Conservation (phyloP, 2,797 vertebrate species). For the Pyrocephalus nanus region DNA sequence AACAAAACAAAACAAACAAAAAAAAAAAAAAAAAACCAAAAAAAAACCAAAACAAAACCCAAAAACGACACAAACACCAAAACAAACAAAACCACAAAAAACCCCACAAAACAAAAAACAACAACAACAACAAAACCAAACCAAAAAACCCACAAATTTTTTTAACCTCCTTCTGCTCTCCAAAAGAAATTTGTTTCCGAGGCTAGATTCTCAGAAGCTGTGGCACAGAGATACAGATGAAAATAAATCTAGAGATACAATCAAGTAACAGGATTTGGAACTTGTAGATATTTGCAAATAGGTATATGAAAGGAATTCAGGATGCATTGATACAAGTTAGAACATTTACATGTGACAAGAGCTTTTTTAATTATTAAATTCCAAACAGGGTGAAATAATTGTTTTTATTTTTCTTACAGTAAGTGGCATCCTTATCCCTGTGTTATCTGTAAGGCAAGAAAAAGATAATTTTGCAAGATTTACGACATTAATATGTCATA, state of each 20-base stretch:
- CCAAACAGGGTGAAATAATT: background rate
- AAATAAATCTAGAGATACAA: background rate
- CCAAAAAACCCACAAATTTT: background rate
- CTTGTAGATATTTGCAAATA: background rate
- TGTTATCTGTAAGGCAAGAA: background rate
- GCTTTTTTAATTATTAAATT: background rate
- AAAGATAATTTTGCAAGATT: background rate
- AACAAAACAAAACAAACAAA: no score
- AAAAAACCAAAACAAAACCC: no score
- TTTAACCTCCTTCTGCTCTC: background rate
- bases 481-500: background rate
- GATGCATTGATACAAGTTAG: background rate
- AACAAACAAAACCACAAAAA: background rate
- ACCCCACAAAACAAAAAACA: no score
- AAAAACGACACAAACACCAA: no score
- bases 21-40: no score
- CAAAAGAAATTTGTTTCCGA: background rate
- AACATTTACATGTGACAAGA: background rate
- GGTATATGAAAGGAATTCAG: background rate
- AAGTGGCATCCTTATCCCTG: background rate
- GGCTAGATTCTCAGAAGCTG: background rate
- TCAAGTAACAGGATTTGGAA: background rate
- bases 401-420: background rate
- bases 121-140: no score
- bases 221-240: background rate